Percentiles rank a stretch among this genome's conserved stretches.
Conservation (phyloP, 2,797 vertebrate species). For the Phoebastria nigripes region DNA sequence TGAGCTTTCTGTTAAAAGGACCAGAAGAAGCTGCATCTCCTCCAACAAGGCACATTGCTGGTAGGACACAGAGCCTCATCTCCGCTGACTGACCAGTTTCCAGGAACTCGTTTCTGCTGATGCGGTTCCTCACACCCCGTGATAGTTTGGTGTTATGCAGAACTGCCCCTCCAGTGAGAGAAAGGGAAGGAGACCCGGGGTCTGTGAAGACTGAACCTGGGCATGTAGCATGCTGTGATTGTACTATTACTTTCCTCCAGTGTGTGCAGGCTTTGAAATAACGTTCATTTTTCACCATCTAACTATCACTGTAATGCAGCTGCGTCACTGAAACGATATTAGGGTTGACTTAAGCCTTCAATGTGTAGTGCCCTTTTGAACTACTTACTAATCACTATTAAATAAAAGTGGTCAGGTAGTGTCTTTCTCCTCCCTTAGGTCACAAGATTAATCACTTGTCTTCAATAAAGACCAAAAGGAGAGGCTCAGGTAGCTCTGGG, state of each 20-base stretch:
- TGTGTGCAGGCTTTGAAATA: neutral
- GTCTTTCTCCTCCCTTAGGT: neutral
- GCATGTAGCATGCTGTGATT: neutral
- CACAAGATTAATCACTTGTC: neutral
- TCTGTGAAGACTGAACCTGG: neutral
- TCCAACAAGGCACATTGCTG: neutral
- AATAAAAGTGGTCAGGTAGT: neutral
- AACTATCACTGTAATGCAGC: neutral
- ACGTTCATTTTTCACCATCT: neutral
- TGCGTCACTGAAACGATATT: neutral
- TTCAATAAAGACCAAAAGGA: neutral
- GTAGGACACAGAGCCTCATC: neutral
- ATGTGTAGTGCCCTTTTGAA: neutral
- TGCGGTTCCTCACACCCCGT: fast-evolving
- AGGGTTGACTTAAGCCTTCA: neutral
- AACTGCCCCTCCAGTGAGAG: neutral
- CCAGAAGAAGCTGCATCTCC: neutral
- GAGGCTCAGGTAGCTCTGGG: neutral
- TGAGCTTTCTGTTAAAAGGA: neutral
- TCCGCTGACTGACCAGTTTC: neutral
- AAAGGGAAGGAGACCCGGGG: neutral
- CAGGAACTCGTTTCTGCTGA: neutral
- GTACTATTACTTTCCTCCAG: neutral
- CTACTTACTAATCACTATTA: neutral
- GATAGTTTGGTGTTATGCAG: neutral